Conservation (phyloP, 2,888 invertebrate genomes). For the Caenorhabditis parvicauda region DNA sequence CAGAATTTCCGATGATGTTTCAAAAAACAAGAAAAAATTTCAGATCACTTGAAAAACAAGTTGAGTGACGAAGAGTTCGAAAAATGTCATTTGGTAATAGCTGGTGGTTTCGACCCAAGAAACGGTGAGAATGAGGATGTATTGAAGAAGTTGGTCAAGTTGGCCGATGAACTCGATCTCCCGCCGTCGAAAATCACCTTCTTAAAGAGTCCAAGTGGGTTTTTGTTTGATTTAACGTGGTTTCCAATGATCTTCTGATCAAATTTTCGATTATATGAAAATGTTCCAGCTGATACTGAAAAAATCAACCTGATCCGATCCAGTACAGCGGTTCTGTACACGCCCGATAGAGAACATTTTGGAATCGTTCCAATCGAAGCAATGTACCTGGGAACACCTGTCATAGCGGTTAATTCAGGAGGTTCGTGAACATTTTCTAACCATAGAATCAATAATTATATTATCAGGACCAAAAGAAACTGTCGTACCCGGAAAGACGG, state of each 20-base stretch:
- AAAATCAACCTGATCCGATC: constrained; percentile 80
- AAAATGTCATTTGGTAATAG: constrained; percentile 79
- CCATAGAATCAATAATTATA: too few species aligned
- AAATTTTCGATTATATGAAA: constrained; percentile 3
- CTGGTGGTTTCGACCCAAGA: constrained; percentile 90
- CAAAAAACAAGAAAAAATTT: constrained; percentile 8
- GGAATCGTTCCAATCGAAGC: constrained; percentile 98
- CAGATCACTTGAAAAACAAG: constrained; percentile 33
- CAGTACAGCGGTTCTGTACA: constrained; percentile 83
- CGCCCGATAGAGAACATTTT: constrained; percentile 95
- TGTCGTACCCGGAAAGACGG: constrained; percentile 67
- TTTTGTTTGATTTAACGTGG: neutral
- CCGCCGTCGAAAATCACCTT: constrained; percentile 58
- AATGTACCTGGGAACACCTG: constrained; percentile 88
- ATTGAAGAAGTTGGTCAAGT: constrained; percentile 74
- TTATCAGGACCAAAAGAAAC: constrained; percentile 81
- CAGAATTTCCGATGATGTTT: neutral
- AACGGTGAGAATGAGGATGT: constrained; percentile 82
- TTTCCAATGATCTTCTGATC: too few species aligned
- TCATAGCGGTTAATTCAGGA: constrained; percentile 90
- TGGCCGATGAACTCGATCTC: constrained; percentile 69
- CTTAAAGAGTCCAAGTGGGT: constrained; percentile 47
- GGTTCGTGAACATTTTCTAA: constrained; percentile 64
- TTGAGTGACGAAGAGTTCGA: constrained; percentile 24
- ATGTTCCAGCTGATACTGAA: constrained; percentile 71